Evolutionary conservation across 2,797 vertebrate species (phyloP), one percentile per base, ranked within the genome.

Genomic region (Scomberomorus guttatus): DNA sequence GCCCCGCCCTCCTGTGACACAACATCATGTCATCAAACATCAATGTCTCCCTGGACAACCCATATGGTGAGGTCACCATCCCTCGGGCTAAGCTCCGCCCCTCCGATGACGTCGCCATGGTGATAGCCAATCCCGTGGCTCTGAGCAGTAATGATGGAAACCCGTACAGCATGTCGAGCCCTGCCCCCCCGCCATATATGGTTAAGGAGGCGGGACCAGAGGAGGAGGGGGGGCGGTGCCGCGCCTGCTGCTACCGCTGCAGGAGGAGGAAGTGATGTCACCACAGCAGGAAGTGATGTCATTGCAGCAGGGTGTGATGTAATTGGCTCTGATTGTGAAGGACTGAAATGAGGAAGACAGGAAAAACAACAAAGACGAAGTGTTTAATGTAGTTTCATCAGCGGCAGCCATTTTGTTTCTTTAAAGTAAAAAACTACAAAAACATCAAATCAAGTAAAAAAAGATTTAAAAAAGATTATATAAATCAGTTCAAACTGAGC

Each of bases 21-120:
- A 0, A 4, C 15, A 8, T 6, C 66, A 93, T 94, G 93, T 85
- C 90, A 12, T 82, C 80, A 67, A 93, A 52, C n/a, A 89, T 93
- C 77, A 90, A 87, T 0, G 22, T 95, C 27, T 94, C 91, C 3
- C 32, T 96, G 34, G 94, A 97, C 74, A 98, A 98, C 75, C 97
- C 97, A 0, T 98, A 98, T 0, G 89, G 96, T 37, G 91, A 95
- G 0, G 90, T 98, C 77, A 94, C 75, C 88, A 96, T 98, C 80
- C 96, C 97, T 0, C 91, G 96, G 24, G 96, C 96, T 0, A 97
- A 97, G 79, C 95, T 98, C 34, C 93, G 74, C 77, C 62, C 72
- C 9, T 24, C 84, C 0, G 77, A 80, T 29, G 86, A 75, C 0
- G 69, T 32, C 0, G 60, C 65, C 84, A 94, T 85, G 0, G 54